A percentile compares a stretch with the other conserved stretches of the same genome.
Evolutionary conservation across 2,797 vertebrate species (phyloP).

Genomic region (Molossus molossus): DNA sequence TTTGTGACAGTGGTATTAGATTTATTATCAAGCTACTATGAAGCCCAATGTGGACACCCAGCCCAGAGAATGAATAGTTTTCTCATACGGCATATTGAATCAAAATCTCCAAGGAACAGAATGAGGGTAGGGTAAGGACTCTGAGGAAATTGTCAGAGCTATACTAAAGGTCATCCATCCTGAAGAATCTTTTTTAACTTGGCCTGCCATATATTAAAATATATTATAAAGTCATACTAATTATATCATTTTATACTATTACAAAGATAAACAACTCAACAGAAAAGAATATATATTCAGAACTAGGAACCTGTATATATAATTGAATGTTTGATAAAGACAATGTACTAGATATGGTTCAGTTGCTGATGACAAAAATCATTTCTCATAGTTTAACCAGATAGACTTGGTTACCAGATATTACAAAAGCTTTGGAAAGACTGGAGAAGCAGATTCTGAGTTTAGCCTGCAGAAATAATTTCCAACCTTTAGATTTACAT

Average conservation of each 20-base stretch:
- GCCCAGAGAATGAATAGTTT: background rate
- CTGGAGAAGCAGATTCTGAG: background rate
- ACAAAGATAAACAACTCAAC: background rate
- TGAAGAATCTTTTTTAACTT: background rate
- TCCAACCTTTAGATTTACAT: background rate
- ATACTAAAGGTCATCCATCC: background rate
- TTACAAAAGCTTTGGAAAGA: background rate
- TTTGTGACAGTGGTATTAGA: background rate
- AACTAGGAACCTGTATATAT: background rate
- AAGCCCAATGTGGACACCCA: background rate
- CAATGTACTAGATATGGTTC: background rate
- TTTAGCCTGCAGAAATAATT: background rate
- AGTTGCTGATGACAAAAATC: background rate
- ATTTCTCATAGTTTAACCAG: background rate
- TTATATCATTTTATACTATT: background rate
- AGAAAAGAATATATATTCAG: background rate
- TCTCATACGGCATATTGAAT: background rate
- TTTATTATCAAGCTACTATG: constrained; percentile 4
- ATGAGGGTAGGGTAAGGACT: background rate
- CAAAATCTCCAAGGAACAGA: background rate
- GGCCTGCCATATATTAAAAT: background rate
- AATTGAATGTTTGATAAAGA: constrained; percentile 24
- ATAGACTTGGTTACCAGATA: constrained; percentile 5
- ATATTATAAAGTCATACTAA: constrained; percentile 20
- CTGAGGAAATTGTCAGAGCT: background rate